phyloP scores from a whole-genome alignment of 2,113 vertebrate genomes.

The Leptobrachium ailaonicum region DNA sequence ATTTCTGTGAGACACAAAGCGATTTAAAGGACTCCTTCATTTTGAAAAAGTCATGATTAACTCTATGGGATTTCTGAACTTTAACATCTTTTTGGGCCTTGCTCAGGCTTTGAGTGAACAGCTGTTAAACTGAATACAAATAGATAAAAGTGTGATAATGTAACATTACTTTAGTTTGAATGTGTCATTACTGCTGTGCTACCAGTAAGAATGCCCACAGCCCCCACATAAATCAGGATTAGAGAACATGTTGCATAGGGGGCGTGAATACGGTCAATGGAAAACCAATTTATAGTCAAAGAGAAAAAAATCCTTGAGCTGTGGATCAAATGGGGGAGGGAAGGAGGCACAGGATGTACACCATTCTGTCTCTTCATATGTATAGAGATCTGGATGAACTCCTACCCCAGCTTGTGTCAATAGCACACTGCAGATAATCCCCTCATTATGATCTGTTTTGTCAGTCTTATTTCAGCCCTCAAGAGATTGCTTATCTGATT shows the following conservation, averaged over 20 bases:
- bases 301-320: conserved; percentile 29
- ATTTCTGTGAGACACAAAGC: too few species aligned
- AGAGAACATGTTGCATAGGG: conserved; percentile 15
- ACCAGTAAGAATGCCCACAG: neutral
- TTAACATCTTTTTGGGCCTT: too few species aligned
- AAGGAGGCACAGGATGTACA: neutral
- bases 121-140: too few species aligned
- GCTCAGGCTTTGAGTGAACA: too few species aligned
- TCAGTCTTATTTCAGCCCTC: conserved; percentile 2
- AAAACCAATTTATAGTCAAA: conserved; percentile 34
- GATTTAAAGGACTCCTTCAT: too few species aligned
- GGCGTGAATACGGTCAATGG: conserved; percentile 27
- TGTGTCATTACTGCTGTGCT: conserved; percentile 11
- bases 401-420: conserved; percentile 41
- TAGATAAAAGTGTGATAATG: too few species aligned
- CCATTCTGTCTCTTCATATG: conserved; percentile 4
- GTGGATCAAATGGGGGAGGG: conserved; percentile 19
- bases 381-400: conserved; percentile 14
- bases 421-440: conserved; percentile 41
- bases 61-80: too few species aligned
- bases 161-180: neutral
- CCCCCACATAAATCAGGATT: conserved; percentile 11
- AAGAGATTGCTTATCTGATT: conserved; percentile 9
- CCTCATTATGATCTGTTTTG: conserved; percentile 35
- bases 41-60: too few species aligned